Evolutionary conservation across 2,888 invertebrate genomes (phyloP).

Genomic region (Labia minor): DNA sequence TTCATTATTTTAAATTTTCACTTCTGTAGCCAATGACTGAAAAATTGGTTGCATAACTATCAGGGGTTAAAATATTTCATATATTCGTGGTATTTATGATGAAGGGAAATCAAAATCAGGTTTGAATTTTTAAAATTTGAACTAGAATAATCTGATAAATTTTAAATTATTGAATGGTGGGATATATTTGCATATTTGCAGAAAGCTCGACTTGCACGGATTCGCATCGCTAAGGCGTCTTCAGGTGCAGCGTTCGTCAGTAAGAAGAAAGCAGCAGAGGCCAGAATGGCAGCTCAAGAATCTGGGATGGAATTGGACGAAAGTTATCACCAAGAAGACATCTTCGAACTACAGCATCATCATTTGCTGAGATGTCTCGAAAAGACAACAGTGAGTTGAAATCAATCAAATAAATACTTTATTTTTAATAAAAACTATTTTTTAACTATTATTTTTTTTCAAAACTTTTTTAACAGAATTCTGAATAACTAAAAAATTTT

Average conservation of each 20-base stretch:
- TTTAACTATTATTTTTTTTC: too few relatives aligned
- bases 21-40: too few relatives aligned
- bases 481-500: too few relatives aligned
- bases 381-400: conserved; percentile 86
- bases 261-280: conserved; percentile 98
- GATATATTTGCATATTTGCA: conserved; percentile 39
- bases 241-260: conserved; percentile 96
- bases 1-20: too few relatives aligned
- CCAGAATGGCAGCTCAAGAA: conserved; percentile 82
- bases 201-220: conserved; percentile 98
- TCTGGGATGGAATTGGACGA: conserved; percentile 88
- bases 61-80: too few relatives aligned
- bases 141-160: too few relatives aligned
- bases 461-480: too few relatives aligned
- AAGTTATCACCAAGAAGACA: conserved; percentile 82
- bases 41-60: too few relatives aligned
- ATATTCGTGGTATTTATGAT: too few relatives aligned
- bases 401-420: neutral
- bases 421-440: neutral
- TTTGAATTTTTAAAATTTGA: too few relatives aligned
- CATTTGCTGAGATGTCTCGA: conserved; percentile 94
- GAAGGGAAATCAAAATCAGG: too few relatives aligned
- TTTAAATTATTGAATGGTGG: too few relatives aligned
- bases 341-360: conserved; percentile 98
- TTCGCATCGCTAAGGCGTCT: conserved; percentile 96